Conservation (phyloP, 2,797 vertebrate species). For the Poeciliopsis paucimaculata region DNA sequence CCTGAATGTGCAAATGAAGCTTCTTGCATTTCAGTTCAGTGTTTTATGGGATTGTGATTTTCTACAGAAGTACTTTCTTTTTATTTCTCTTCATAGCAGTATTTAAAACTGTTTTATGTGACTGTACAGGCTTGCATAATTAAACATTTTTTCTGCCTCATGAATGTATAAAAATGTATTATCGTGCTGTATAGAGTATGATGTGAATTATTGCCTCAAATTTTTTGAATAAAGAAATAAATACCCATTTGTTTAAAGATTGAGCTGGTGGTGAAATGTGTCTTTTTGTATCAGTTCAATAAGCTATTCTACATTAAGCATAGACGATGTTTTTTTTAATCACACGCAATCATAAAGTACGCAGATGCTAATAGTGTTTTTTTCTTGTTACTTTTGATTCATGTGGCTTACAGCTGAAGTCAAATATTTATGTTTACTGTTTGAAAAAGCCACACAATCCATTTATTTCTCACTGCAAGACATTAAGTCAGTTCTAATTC, state of each 20-base stretch:
- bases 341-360: neutral
- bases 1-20: conserved; percentile 71
- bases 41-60: conserved; percentile 72
- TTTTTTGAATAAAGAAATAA: conserved; percentile 75
- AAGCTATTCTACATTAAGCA: neutral
- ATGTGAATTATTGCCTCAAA: conserved; percentile 64
- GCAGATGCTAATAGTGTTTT: neutral
- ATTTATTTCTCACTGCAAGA: neutral
- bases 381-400: neutral
- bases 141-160: conserved; percentile 50
- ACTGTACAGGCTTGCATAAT: conserved; percentile 70
- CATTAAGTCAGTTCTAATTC: neutral
- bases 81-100: conserved; percentile 63
- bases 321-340: neutral
- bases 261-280: conserved; percentile 16
- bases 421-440: neutral
- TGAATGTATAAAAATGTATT: conserved; percentile 77
- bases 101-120: conserved; percentile 60
- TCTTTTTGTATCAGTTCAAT: conserved; percentile 1
- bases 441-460: neutral
- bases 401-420: neutral
- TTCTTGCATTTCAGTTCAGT: conserved; percentile 62
- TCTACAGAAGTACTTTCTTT: conserved; percentile 69
- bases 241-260: conserved; percentile 51
- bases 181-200: conserved; percentile 66